phyloP scores from a whole-genome alignment of 2,888 invertebrate species.

The Kryphioiulus occultus region DNA sequence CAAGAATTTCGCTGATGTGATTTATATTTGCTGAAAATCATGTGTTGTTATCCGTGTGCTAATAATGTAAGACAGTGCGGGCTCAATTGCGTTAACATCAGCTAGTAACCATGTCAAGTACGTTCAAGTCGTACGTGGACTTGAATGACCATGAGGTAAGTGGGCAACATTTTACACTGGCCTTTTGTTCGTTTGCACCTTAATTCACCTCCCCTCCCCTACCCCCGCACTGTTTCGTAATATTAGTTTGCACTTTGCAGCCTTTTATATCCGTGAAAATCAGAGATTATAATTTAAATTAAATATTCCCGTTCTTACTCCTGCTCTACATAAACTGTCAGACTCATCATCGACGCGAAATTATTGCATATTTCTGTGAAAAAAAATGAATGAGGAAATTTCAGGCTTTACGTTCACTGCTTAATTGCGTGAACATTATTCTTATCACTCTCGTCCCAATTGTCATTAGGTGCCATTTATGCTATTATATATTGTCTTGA shows the following conservation, averaged over 20 bases:
- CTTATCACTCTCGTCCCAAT: neutral
- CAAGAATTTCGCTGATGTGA: neutral
- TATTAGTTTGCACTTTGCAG: too few species aligned
- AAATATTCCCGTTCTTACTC: too few species aligned
- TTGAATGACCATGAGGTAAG: constrained; percentile 45
- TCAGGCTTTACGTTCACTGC: too few species aligned
- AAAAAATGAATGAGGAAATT: too few species aligned
- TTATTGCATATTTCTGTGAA: too few species aligned
- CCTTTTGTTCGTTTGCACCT: neutral
- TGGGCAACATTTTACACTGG: neutral
- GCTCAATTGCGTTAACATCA: neutral
- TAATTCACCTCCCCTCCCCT: neutral
- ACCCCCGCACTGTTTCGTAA: too few species aligned
- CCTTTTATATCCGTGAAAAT: too few species aligned
- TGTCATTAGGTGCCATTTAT: neutral
- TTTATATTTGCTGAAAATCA: neutral
- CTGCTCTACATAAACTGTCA: too few species aligned
- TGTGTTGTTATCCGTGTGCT: neutral
- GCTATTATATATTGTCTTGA: too few species aligned
- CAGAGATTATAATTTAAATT: too few species aligned
- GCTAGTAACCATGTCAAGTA: constrained; percentile 46
- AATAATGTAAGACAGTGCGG: neutral
- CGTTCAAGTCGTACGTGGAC: constrained; percentile 48
- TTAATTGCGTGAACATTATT: too few species aligned
- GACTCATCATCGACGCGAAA: too few species aligned